Percentiles rank a stretch among this genome's conserved stretches.
phyloP scores from a whole-genome alignment of 2,797 vertebrate species.

The Enteromius thamalakanensis region DNA sequence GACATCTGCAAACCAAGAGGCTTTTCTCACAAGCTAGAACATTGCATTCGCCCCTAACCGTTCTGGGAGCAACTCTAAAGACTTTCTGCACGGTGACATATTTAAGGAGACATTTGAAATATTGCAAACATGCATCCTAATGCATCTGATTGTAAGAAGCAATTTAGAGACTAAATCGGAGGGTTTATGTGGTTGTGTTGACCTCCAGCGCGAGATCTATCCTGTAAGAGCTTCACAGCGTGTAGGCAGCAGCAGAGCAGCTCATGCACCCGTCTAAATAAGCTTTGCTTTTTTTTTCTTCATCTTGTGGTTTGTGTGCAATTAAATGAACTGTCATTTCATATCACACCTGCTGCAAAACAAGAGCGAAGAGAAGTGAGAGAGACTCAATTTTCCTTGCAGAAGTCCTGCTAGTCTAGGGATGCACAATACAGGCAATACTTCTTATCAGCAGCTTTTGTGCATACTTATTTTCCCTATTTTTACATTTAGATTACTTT shows the following conservation, averaged over 20 bases:
- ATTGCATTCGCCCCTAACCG: background rate
- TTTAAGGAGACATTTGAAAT: conserved; percentile 13
- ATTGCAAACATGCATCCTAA: background rate
- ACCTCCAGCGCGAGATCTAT: conserved; percentile 5
- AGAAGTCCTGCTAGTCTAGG: background rate
- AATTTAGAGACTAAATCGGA: background rate
- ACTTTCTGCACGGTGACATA: background rate
- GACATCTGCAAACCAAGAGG: conserved; percentile 11
- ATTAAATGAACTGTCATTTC: conserved; percentile 63
- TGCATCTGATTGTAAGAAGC: background rate
- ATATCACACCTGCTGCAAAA: conserved; percentile 76
- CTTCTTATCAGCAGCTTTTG: background rate
- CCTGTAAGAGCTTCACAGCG: conserved; percentile 16
- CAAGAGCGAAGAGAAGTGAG: conserved; percentile 61
- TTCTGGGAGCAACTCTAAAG: conserved; percentile 17
- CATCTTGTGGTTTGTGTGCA: conserved; percentile 73
- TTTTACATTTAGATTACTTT: background rate
- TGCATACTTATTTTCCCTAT: background rate
- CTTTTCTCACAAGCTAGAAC: conserved; percentile 13
- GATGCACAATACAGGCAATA: background rate
- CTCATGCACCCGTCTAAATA: conserved; percentile 67
- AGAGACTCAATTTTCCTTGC: conserved; percentile 36
- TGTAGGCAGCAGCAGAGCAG: conserved; percentile 18
- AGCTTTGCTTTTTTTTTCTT: conserved; percentile 59
- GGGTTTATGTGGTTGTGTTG: background rate